These are phyloP conservation scores for Plodia interpunctella DNA, from an alignment of 1,140 invertebrate genomes.

Conservation along the genomic window DNA sequence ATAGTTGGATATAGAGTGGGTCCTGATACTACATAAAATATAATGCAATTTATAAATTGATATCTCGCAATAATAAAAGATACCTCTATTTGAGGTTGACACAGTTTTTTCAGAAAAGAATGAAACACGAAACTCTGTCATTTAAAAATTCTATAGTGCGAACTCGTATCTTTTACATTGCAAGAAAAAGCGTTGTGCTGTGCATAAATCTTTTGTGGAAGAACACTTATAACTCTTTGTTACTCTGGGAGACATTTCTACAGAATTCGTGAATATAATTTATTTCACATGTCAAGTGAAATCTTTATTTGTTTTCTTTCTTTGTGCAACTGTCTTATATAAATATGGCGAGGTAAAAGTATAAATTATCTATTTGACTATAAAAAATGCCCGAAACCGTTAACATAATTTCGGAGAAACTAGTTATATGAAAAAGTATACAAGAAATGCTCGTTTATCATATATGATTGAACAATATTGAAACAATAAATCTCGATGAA, in stretches of 20 bases:
- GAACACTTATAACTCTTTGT: conserved; percentile 6
- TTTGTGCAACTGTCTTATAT: neutral
- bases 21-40: too few species aligned
- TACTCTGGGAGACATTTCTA: neutral
- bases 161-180: neutral
- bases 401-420: too few species aligned
- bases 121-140: neutral
- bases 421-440: too few species aligned
- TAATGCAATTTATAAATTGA: too few species aligned
- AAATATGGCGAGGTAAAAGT: too few species aligned
- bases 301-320: neutral
- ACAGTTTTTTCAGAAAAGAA: neutral
- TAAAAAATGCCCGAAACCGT: too few species aligned
- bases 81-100: neutral
- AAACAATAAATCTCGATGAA: conserved; percentile 27
- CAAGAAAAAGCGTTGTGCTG: conserved; percentile 4
- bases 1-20: too few species aligned
- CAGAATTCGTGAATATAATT: conserved; percentile 3
- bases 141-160: neutral
- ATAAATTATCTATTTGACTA: too few species aligned
- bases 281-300: conserved; percentile 1
- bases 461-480: neutral
- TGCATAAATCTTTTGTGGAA: conserved; percentile 6
- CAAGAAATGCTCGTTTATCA: too few species aligned
- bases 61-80: too few species aligned